A percentile compares a stretch with the other conserved stretches of the same genome.
phyloP scores from a whole-genome alignment of 2,797 vertebrate species.

The Morelia viridis region DNA sequence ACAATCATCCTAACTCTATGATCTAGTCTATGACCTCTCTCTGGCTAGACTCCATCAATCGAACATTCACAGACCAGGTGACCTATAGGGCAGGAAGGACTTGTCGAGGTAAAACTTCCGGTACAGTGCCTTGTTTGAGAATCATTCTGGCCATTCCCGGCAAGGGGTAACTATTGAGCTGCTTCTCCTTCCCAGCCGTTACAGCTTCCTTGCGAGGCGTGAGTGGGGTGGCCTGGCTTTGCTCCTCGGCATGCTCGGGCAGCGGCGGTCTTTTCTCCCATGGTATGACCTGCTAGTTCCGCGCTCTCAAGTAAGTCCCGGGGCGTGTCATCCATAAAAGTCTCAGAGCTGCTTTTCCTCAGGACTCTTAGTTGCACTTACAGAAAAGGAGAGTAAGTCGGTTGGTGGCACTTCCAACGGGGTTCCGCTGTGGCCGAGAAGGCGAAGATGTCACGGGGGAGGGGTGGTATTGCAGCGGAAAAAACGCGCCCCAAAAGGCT shows the following conservation, averaged over 20 bases:
- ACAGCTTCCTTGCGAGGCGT: neutral
- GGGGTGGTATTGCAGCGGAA: neutral
- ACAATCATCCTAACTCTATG: neutral
- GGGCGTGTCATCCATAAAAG: neutral
- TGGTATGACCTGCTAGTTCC: neutral
- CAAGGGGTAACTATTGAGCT: neutral
- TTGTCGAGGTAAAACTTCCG: slow-evolving; percentile 49
- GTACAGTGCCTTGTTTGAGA: slow-evolving; percentile 40
- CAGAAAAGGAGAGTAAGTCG: neutral
- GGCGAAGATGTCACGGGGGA: neutral
- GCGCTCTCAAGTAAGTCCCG: slow-evolving; percentile 7
- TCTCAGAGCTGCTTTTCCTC: neutral
- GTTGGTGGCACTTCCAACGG: neutral
- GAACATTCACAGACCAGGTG: neutral
- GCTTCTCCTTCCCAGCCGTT: neutral
- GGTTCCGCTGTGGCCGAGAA: neutral
- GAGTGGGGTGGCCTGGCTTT: neutral
- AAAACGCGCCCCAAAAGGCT: neutral
- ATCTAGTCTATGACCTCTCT: accelerated
- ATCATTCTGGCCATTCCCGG: neutral
- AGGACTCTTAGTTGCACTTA: neutral
- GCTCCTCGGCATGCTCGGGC: slow-evolving; percentile 68
- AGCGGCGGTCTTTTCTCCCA: slow-evolving; percentile 6
- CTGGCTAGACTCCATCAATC: neutral
- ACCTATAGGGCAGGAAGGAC: slow-evolving; percentile 18